These are phyloP conservation scores for Agriotes lineatus DNA, from an alignment of 2,888 invertebrate genomes.

Conservation along the genomic window DNA sequence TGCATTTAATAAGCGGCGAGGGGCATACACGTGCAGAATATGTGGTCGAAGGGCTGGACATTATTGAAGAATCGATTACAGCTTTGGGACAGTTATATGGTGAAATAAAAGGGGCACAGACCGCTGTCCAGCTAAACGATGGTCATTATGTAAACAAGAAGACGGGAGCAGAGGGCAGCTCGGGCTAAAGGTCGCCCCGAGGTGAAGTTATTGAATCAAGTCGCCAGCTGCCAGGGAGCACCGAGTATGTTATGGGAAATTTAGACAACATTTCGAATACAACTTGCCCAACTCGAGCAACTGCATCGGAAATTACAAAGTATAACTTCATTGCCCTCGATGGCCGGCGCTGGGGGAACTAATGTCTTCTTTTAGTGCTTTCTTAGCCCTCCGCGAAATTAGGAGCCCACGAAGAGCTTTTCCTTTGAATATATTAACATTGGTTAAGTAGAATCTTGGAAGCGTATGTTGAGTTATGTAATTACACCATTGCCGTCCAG, in stretches of 20 bases:
- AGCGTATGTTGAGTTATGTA: no score
- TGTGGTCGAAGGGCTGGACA: conserved; percentile 53
- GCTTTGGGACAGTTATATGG: conserved; percentile 61
- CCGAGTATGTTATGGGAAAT: conserved; percentile 45
- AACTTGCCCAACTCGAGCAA: conserved; percentile 23
- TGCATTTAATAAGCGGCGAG: conserved; percentile 38
- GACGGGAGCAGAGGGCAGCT: conserved; percentile 57
- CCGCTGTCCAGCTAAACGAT: conserved; percentile 62
- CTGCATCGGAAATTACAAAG: conserved; percentile 31
- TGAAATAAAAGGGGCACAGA: conserved; percentile 61
- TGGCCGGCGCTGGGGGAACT: neutral
- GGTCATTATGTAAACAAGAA: conserved; percentile 65
- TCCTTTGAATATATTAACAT: neutral
- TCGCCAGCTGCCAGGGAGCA: conserved; percentile 50
- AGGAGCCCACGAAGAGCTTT: neutral
- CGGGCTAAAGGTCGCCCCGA: conserved; percentile 52
- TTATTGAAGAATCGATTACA: conserved; percentile 63
- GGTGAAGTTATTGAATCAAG: conserved; percentile 62
- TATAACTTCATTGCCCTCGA: conserved; percentile 28
- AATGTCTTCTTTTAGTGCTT: conserved; percentile 8
- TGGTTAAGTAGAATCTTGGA: no score
- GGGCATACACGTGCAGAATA: conserved; percentile 44
- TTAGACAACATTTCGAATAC: conserved; percentile 39
- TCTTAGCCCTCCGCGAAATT: neutral
- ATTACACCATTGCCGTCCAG: no score